Base-by-base conservation (phyloP, 1,140 invertebrate genomes). In the Matsumurasca onukii region DNA sequence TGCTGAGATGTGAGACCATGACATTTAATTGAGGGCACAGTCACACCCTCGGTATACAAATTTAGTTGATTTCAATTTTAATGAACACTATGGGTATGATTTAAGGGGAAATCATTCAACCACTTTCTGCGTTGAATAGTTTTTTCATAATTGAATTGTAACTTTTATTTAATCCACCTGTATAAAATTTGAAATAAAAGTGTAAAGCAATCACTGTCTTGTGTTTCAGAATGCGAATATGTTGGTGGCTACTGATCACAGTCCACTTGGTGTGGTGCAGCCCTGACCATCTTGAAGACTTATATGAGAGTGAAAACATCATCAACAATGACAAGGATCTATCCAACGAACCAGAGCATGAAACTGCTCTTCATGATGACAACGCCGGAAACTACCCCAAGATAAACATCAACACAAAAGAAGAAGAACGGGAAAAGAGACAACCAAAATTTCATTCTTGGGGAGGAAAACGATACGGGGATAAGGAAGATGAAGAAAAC, bases 221-320 rank as follows among this genome's bases (percentile, higher is more conserved):
- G 2, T 68, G 55, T 68, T 68, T 27, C 67, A 68, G 67, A 31
- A 68, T 68, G 67, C 20, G 48, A 15, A 5, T 17, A 39, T 68
- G 57, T 57, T 68, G 57, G 67, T 68, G 52, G 67, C 22, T 62
- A 15, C 24, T 68, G 5, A 22, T 61, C 39, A 61, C 29, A 34
- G n/a, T 63, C 55, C 52, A 59, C 24, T 20, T 49, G 3, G 52
- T 31, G 3, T 17, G 12, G 1, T 24, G 25, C 25, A 39, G 24
- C 17, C 20, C 20, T 2, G 17, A 39, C 1, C 45, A 15, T 27
- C 27, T 31, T 9, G 3, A 22, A 1, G 20, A 65, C 34, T 27
- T 65, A 2, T 20, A n/a, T 2, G 31, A 65, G n/a, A 17, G 17
- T n/a, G 61, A 63, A 17, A 20, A 15, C 22, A 63, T 22, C 5